These are phyloP conservation scores for Rynchops niger DNA, from an alignment of 2,113 vertebrate species.

Conservation along the genomic window DNA sequence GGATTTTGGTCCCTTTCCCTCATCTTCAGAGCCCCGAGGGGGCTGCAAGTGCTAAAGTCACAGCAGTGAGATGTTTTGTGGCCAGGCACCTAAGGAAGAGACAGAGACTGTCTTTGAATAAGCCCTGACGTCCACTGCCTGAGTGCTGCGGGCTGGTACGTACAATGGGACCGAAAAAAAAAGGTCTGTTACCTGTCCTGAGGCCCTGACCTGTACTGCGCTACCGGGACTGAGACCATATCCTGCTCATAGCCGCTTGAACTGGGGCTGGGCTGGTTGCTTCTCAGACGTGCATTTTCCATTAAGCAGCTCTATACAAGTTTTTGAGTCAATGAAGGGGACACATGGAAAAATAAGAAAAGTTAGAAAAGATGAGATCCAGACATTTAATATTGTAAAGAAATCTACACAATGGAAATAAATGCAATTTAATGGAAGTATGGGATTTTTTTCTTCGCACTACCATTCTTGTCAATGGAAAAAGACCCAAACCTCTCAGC, in stretches of 20 bases:
- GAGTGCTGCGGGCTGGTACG: background rate
- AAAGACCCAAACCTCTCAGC: background rate
- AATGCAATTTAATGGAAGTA: background rate
- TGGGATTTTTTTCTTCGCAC: background rate
- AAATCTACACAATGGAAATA: background rate
- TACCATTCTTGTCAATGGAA: background rate
- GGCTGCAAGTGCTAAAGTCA: background rate
- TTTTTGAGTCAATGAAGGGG: background rate
- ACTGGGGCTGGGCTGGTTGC: background rate
- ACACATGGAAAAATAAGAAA: background rate
- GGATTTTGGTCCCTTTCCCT: background rate
- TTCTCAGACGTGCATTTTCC: background rate
- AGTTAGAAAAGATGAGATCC: background rate
- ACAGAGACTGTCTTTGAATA: background rate
- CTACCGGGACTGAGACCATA: background rate
- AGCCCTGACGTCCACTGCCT: background rate
- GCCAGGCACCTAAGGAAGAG: background rate
- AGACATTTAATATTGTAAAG: background rate
- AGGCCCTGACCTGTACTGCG: background rate
- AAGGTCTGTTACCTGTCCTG: background rate
- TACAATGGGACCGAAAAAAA: background rate
- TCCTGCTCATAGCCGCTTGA: background rate
- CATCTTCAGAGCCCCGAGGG: background rate
- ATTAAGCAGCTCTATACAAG: background rate
- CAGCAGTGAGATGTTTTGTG: background rate